Percentiles rank a stretch among this genome's conserved stretches.
phyloP scores from a whole-genome alignment of 2,113 vertebrate species.

The Paracyprichromis sp. region DNA sequence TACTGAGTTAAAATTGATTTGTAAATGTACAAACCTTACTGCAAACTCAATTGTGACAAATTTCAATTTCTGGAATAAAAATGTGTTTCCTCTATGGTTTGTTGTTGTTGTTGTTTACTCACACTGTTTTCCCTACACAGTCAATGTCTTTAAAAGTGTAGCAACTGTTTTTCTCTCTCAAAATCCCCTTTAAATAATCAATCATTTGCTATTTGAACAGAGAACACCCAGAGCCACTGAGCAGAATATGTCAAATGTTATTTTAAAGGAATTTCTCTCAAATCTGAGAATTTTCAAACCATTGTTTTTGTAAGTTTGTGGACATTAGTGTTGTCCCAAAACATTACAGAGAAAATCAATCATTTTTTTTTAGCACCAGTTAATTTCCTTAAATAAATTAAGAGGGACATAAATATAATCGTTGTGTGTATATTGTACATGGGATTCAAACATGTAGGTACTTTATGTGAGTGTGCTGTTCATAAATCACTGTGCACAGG shows the following conservation, averaged over 20 bases:
- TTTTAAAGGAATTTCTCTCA: slow-evolving; percentile 31
- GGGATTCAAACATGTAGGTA: background rate
- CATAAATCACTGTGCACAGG: background rate
- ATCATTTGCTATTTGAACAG: background rate
- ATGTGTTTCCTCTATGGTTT: background rate
- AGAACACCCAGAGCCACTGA: background rate
- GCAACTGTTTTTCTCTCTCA: background rate
- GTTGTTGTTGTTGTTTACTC: background rate
- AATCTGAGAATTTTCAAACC: background rate
- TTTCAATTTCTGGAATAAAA: background rate
- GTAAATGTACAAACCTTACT: background rate
- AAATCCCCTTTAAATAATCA: slow-evolving; percentile 21
- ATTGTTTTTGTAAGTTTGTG: slow-evolving; percentile 11
- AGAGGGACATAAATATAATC: background rate
- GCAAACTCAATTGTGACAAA: background rate
- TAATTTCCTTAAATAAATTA: background rate
- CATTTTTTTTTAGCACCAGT: background rate
- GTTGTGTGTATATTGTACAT: background rate
- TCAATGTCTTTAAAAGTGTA: background rate
- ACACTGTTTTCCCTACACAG: background rate
- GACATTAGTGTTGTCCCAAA: slow-evolving; percentile 20
- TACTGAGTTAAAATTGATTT: background rate
- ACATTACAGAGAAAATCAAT: slow-evolving; percentile 13
- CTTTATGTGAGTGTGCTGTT: background rate
- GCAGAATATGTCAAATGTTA: slow-evolving; percentile 30